Percentiles rank a stretch among this genome's conserved stretches.
Evolutionary conservation across 2,797 vertebrate species (phyloP).

Genomic region (Rhinoraja longicauda): DNA sequence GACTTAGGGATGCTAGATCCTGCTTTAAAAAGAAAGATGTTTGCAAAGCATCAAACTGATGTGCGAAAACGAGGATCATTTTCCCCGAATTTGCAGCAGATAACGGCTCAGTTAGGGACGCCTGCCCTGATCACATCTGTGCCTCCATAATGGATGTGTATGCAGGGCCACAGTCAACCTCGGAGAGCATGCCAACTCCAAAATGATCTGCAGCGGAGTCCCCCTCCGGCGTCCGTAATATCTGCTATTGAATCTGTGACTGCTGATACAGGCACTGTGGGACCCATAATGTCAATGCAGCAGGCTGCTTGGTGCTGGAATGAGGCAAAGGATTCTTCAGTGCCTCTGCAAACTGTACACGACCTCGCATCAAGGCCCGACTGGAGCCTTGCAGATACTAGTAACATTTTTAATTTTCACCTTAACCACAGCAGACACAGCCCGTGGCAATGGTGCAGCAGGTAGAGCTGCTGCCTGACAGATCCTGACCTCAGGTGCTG

Average conservation of each 20-base stretch:
- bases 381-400: too few species aligned
- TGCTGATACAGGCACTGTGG: background rate
- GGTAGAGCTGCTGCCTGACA: too few species aligned
- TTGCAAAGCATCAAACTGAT: background rate
- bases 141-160: background rate
- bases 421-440: too few species aligned
- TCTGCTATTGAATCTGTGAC: background rate
- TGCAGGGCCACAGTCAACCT: background rate
- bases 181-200: background rate
- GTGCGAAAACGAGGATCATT: background rate
- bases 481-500: too few species aligned
- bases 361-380: too few species aligned
- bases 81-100: background rate
- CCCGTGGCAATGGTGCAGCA: too few species aligned
- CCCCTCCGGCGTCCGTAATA: background rate
- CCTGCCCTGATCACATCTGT: background rate
- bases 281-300: background rate
- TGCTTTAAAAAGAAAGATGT: background rate
- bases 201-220: background rate
- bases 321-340: too few species aligned
- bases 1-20: background rate
- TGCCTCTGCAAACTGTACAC: too few species aligned
- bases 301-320: too few species aligned
- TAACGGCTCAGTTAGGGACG: background rate
- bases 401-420: too few species aligned